These are phyloP conservation scores for Ictalurus punctatus DNA, from an alignment of 2,113 vertebrate species.

Conservation along the genomic window DNA sequence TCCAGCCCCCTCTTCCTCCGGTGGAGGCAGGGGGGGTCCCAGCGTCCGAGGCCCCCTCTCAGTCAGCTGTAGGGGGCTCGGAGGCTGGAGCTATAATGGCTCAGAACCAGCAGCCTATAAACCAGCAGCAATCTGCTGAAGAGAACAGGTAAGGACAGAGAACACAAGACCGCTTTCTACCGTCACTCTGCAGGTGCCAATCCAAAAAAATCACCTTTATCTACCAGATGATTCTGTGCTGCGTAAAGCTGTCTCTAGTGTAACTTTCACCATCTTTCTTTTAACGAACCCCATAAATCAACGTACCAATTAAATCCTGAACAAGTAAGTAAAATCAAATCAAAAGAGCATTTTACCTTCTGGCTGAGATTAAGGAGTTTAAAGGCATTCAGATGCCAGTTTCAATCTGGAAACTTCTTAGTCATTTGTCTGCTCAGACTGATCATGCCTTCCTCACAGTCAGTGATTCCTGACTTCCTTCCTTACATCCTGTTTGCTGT, in stretches of 20 bases:
- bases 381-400: constrained; percentile 16
- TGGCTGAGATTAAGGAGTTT: background rate
- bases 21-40: constrained; percentile 70
- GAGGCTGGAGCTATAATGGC: constrained; percentile 72
- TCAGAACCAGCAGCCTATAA: constrained; percentile 69
- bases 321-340: constrained; percentile 41
- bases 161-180: constrained; percentile 59
- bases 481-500: constrained; percentile 22
- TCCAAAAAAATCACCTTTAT: constrained; percentile 57
- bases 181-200: constrained; percentile 70
- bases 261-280: constrained; percentile 40
- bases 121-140: constrained; percentile 71
- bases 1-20: constrained; percentile 87
- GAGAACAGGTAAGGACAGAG: constrained; percentile 87
- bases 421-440: constrained; percentile 42
- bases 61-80: constrained; percentile 63
- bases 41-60: constrained; percentile 65
- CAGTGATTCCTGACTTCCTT: constrained; percentile 30
- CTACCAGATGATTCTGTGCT: constrained; percentile 22
- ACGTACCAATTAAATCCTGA: constrained; percentile 1
- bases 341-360: constrained; percentile 22
- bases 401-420: constrained; percentile 35
- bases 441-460: constrained; percentile 1
- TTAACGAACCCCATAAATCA: constrained; percentile 36
- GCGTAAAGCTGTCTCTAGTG: background rate